Evolutionary conservation across 2,888 invertebrate species (phyloP).

Genomic region (Scrobipalpa atriplicella): DNA sequence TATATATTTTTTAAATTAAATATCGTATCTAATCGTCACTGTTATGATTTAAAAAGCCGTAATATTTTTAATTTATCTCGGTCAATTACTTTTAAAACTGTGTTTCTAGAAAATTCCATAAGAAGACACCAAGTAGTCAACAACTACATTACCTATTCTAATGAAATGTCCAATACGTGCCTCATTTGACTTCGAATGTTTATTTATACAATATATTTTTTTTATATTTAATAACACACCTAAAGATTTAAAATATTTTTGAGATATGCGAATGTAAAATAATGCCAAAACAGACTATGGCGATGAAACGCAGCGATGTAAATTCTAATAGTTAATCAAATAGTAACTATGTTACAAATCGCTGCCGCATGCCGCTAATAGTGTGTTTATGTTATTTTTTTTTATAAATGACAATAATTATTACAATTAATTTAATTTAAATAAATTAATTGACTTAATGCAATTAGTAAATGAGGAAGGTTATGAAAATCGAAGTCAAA

Average conservation of each 20-base stretch:
- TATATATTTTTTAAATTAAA: no score
- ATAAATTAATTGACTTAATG: slow-evolving; percentile 55
- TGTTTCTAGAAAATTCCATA: slow-evolving; percentile 30
- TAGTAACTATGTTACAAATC: not conserved
- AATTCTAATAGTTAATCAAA: not conserved
- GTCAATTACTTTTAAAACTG: no score
- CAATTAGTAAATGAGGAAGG: slow-evolving; percentile 36
- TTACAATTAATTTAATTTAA: slow-evolving; percentile 39
- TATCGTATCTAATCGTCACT: no score
- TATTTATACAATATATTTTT: slow-evolving; percentile 39
- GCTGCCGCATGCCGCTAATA: slow-evolving; percentile 11
- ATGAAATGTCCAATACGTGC: slow-evolving; percentile 49
- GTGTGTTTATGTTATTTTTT: not conserved
- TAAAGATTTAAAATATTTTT: slow-evolving; percentile 22
- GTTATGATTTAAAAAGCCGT: not conserved
- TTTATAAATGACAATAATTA: slow-evolving; percentile 35
- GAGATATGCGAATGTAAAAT: slow-evolving; percentile 26
- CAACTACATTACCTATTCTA: slow-evolving; percentile 39
- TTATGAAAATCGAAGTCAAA: slow-evolving; percentile 30
- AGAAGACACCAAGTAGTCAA: slow-evolving; percentile 31
- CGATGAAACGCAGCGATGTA: not conserved
- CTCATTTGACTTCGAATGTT: slow-evolving; percentile 43
- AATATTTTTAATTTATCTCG: no score
- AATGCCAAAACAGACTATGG: slow-evolving; percentile 18
- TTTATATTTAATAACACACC: slow-evolving; percentile 36